Evolutionary conservation across 2,888 invertebrate genomes (phyloP).

Genomic region (Polydrusus pterygomalis): DNA sequence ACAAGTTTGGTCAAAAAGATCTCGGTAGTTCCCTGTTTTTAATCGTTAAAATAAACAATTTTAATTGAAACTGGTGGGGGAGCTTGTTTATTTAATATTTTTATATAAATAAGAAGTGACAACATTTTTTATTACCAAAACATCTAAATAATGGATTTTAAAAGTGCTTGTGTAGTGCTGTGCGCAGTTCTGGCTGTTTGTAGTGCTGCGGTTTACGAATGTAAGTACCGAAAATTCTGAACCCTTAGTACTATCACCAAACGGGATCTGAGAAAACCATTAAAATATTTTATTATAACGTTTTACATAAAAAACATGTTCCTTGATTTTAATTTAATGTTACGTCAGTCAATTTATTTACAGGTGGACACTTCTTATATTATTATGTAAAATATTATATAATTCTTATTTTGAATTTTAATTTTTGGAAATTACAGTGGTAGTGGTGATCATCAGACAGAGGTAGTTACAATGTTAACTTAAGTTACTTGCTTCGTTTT

Average conservation of each 20-base stretch:
- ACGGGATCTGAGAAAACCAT: neutral
- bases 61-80: slow-evolving; percentile 35
- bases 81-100: slow-evolving; percentile 39
- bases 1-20: slow-evolving; percentile 38
- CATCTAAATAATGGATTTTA: slow-evolving; percentile 40
- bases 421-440: neutral
- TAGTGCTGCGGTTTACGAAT: slow-evolving; percentile 27
- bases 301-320: slow-evolving; percentile 25
- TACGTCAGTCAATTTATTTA: slow-evolving; percentile 2
- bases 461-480: too few relatives aligned
- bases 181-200: slow-evolving; percentile 28
- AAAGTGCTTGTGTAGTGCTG: slow-evolving; percentile 35
- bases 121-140: slow-evolving; percentile 33
- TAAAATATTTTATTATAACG: neutral
- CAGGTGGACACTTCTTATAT: slow-evolving; percentile 2
- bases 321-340: neutral
- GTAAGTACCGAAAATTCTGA: slow-evolving; percentile 29
- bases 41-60: slow-evolving; percentile 44
- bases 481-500: too few relatives aligned
- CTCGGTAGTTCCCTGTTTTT: slow-evolving; percentile 47
- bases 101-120: slow-evolving; percentile 38
- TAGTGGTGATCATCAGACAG: neutral
- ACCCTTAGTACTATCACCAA: neutral
- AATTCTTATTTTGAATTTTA: too few relatives aligned
- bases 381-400: too few relatives aligned